A percentile compares a stretch with the other conserved stretches of the same genome.
These are phyloP conservation scores for Chalcis sispes DNA, from an alignment of 2,888 invertebrate species.

Conservation along the genomic window DNA sequence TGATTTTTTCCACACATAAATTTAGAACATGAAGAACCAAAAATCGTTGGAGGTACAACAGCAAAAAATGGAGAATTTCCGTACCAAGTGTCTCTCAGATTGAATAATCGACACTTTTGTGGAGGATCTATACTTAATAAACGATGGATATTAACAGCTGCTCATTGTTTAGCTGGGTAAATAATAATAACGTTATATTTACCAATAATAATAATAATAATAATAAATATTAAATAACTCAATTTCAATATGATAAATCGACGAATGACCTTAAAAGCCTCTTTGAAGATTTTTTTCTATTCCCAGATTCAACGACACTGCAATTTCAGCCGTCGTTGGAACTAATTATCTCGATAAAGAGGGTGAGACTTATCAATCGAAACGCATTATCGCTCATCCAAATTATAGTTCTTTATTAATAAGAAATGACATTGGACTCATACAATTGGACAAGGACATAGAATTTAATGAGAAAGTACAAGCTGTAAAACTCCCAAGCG, in stretches of 20 bases:
- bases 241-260: too few relatives aligned
- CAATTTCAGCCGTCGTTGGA: constrained; percentile 69
- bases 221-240: too few relatives aligned
- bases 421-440: constrained; percentile 71
- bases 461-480: constrained; percentile 68
- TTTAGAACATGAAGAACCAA: constrained; percentile 45
- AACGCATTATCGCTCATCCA: constrained; percentile 64
- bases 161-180: constrained; percentile 79
- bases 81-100: constrained; percentile 79
- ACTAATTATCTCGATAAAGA: constrained; percentile 69
- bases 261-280: not conserved
- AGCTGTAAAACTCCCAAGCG: constrained; percentile 64
- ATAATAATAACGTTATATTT: too few relatives aligned
- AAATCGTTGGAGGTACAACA: constrained; percentile 77
- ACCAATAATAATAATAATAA: too few relatives aligned
- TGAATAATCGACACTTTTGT: constrained; percentile 79
- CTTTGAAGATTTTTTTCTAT: constrained; percentile 27
- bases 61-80: constrained; percentile 79
- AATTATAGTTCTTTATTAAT: constrained; percentile 68
- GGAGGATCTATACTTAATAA: constrained; percentile 80
- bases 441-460: constrained; percentile 68
- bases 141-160: constrained; percentile 79
- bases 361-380: constrained; percentile 68
- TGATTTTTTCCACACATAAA: not conserved
- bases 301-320: constrained; percentile 68